A percentile compares a stretch with the other conserved stretches of the same genome.
These are phyloP conservation scores for Phylloscopus trochiloides DNA, from an alignment of 2,113 vertebrate species.

Conservation along the genomic window DNA sequence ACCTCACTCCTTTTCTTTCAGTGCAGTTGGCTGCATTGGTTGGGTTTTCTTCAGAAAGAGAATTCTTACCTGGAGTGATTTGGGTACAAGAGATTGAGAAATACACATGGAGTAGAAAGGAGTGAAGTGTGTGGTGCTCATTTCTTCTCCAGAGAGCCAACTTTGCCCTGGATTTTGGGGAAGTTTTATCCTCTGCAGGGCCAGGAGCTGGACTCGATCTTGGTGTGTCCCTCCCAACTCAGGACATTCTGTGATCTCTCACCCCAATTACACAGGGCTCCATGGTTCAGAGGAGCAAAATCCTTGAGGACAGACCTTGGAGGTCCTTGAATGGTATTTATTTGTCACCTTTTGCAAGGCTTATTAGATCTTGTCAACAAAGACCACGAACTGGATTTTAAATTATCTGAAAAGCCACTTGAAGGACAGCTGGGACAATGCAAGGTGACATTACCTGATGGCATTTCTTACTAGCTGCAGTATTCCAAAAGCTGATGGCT, in stretches of 20 bases:
- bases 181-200: background rate
- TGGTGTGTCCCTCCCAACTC: background rate
- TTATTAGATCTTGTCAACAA: background rate
- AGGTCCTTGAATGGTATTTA: background rate
- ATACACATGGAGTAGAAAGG: background rate
- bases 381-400: background rate
- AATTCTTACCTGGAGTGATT: background rate
- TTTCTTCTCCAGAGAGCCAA: background rate
- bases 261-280: background rate
- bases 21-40: background rate
- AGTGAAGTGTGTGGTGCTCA: background rate
- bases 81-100: background rate
- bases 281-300: background rate
- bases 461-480: background rate
- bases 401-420: background rate
- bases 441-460: background rate
- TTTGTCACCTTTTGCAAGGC: background rate
- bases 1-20: background rate
- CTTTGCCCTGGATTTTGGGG: background rate
- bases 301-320: background rate
- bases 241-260: background rate
- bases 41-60: background rate
- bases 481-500: background rate
- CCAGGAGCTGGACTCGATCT: accelerated
- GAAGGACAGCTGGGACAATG: background rate